phyloP scores from a whole-genome alignment of 92 coral and sea anemone genomes.

The Epizoanthus fatuus region DNA sequence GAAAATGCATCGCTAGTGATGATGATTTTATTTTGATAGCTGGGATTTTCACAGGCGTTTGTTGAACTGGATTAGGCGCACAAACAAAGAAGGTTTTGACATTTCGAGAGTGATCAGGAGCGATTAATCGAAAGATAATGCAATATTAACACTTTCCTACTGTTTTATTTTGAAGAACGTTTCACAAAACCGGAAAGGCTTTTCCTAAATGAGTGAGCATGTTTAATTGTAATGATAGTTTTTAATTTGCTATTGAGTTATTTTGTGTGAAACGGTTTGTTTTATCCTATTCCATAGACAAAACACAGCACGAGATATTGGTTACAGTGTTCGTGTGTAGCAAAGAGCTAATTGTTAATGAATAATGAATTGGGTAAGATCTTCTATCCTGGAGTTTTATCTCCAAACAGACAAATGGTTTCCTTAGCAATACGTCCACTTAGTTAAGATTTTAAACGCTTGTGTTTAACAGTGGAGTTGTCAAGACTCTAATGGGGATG shows the following conservation, averaged over 20 bases:
- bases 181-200: constrained; percentile 27
- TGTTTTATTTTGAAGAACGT: constrained; percentile 35
- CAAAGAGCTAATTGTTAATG: constrained; percentile 32
- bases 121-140: constrained; percentile 55
- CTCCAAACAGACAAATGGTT: constrained; percentile 11
- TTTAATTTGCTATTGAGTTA: constrained; percentile 33
- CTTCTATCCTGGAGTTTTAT: constrained; percentile 14
- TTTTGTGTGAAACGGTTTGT: constrained; percentile 40
- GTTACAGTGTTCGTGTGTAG: constrained; percentile 24
- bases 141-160: constrained; percentile 52
- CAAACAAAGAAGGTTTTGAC: constrained; percentile 31
- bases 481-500: constrained; percentile 47
- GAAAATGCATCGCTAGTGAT: constrained; percentile 16
- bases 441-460: constrained; percentile 19
- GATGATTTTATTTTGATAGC: constrained; percentile 40
- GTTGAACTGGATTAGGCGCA: constrained; percentile 36
- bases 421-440: neutral
- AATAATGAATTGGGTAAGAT: constrained; percentile 7
- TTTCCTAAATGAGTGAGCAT: constrained; percentile 33
- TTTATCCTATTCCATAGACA: constrained; percentile 38
- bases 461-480: constrained; percentile 33
- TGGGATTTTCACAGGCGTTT: constrained; percentile 43
- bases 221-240: constrained; percentile 36
- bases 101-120: constrained; percentile 28
- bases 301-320: constrained; percentile 13